Conservation (phyloP, 1,140 invertebrate species). For the Drosophila persimilis region DNA sequence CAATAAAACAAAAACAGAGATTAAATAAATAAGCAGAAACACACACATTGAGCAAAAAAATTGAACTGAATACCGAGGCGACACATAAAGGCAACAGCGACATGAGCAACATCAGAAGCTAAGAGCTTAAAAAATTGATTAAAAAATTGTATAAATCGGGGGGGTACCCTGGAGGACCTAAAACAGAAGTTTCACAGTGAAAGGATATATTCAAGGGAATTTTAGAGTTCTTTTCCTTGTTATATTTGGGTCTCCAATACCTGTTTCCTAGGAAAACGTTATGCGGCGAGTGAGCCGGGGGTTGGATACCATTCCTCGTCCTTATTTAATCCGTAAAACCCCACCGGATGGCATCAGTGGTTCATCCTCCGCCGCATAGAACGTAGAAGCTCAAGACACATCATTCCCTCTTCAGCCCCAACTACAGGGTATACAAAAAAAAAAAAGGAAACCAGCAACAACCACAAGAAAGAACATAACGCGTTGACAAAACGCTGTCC, state of each 20-base stretch:
- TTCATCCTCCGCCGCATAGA: too few relatives aligned
- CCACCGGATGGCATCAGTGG: too few relatives aligned
- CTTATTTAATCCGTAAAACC: too few relatives aligned
- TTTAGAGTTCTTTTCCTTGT: too few relatives aligned
- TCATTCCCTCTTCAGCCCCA: not conserved
- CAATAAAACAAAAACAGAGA: constrained; percentile 48
- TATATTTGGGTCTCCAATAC: too few relatives aligned
- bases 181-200: too few relatives aligned
- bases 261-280: too few relatives aligned
- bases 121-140: not conserved
- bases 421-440: constrained; percentile 2
- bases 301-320: too few relatives aligned
- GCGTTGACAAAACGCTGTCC: constrained; percentile 72
- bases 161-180: too few relatives aligned
- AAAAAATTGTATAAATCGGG: too few relatives aligned
- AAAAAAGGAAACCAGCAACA: constrained; percentile 14
- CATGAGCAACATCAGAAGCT: constrained; percentile 37
- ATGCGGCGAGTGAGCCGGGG: too few relatives aligned
- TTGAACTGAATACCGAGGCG: constrained; percentile 75
- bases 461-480: constrained; percentile 62
- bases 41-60: constrained; percentile 50
- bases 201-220: too few relatives aligned
- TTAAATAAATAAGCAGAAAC: constrained; percentile 46
- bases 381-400: not conserved
- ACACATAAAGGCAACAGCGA: constrained; percentile 75